Percentiles rank a stretch among this genome's conserved stretches.
Evolutionary conservation across 2,797 vertebrate genomes (phyloP).

Genomic region (Synaphobranchus kaupii): DNA sequence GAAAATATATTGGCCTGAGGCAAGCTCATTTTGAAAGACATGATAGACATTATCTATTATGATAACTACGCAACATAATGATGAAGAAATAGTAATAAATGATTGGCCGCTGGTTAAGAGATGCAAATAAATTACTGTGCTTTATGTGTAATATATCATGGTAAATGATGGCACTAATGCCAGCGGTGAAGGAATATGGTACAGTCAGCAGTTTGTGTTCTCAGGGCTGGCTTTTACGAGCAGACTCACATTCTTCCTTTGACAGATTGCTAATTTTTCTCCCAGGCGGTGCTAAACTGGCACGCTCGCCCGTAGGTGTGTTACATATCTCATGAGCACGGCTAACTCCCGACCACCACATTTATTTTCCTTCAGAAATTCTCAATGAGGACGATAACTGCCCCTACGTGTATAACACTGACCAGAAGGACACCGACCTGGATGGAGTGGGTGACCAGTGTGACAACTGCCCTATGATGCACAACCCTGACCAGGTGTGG

Average conservation of each 20-base stretch:
- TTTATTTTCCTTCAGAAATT: constrained; percentile 72
- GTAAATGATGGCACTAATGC: not conserved
- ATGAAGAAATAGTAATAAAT: not conserved
- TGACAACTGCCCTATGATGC: constrained; percentile 93
- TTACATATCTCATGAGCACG: not conserved
- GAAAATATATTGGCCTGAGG: not conserved
- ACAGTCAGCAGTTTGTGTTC: not conserved
- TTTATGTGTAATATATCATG: not conserved
- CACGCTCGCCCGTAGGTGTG: not conserved
- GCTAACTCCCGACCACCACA: not conserved
- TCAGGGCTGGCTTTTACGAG: not conserved
- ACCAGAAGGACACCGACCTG: constrained; percentile 92
- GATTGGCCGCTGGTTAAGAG: not conserved
- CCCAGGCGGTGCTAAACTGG: not conserved
- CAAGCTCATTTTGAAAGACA: not conserved
- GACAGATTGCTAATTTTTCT: not conserved
- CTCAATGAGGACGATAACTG: constrained; percentile 94
- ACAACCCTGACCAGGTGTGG: constrained; percentile 92
- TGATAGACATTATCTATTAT: constrained; percentile 2
- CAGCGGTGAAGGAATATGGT: not conserved
- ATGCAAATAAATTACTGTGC: not conserved
- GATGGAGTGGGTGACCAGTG: constrained; percentile 97
- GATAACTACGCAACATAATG: not conserved
- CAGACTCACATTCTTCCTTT: not conserved
- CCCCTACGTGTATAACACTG: constrained; percentile 92